Evolutionary conservation across 1,140 invertebrate genomes (phyloP), one percentile per base, ranked within the genome.

Genomic region (Epicauta chinensis): DNA sequence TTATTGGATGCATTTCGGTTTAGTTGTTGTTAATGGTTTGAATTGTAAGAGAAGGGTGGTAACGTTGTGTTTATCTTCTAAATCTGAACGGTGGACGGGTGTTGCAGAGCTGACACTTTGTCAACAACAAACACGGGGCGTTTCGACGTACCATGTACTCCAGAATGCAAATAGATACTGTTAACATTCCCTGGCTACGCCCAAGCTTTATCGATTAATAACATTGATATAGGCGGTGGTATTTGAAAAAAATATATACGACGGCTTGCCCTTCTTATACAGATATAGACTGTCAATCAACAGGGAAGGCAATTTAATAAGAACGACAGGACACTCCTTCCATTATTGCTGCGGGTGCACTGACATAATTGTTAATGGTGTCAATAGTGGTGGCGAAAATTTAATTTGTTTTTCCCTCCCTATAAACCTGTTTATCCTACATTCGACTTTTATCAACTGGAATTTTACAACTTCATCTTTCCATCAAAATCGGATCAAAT

Each of bases 111-210:
- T 42, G 48, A 51, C 48, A 55, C 53, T 55, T 55, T 49, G 53
- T 48, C 45, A 55, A 55, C 53, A 55, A 43, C 53, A 55, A 55
- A 55, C 53, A 55, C 42, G 39, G 53, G 53, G 53, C 45, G 53
- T 45, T 43, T 42, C 53, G 35, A 39, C 38, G 34, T 49, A 46
- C 53, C 23, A 31, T 55, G 53, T 55, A 55, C 53, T 55, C 38
- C 43, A 41, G 40, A 49, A 55, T 55, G 53, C 53, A 55, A 55
- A 55, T 55, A 55, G 45, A 55, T 31, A 51, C 38, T 55, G 53
- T 55, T 55, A 55, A 55, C 53, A 55, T 55, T 55, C 45, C 37
- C 45, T 45, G 53, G 41, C 46, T 55, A 55, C 53, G 53, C 53
- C 53, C 53, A 40, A 37, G 39, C 45, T 55, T 48, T 49, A 55